phyloP scores from a whole-genome alignment of 2,113 vertebrate genomes.

The Corapipo altera region DNA sequence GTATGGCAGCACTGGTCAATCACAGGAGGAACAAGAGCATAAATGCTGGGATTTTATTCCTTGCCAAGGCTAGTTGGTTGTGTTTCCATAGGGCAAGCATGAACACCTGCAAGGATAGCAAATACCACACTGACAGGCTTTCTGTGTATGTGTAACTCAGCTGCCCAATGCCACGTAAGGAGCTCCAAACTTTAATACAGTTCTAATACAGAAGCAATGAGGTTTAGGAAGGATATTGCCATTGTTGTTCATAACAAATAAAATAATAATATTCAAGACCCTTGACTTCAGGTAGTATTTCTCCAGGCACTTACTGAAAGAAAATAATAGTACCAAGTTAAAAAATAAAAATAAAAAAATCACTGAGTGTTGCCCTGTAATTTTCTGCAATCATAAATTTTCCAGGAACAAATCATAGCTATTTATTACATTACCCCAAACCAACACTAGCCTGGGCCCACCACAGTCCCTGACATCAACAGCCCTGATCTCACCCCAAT shows the following conservation, averaged over 20 bases:
- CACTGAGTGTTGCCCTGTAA: rapidly evolving
- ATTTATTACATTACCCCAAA: background rate
- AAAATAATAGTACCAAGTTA: background rate
- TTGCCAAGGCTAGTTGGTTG: rapidly evolving
- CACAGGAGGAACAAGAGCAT: background rate
- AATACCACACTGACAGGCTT: background rate
- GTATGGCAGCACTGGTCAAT: background rate
- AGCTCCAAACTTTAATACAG: background rate
- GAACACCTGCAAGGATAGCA: background rate
- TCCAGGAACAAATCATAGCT: background rate
- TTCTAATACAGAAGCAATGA: background rate
- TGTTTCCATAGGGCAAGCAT: background rate
- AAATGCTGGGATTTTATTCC: background rate
- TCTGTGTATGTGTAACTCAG: rapidly evolving
- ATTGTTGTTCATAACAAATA: background rate
- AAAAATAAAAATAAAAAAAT: background rate
- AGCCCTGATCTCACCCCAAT: rapidly evolving
- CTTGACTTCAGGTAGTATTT: background rate
- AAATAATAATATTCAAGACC: background rate
- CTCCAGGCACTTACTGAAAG: background rate
- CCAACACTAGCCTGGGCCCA: background rate
- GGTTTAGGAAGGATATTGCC: background rate
- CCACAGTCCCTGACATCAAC: background rate
- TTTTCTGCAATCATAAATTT: background rate
- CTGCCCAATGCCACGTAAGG: background rate